Conservation (phyloP, 2,888 invertebrate genomes). For the Melinaea marsaeus region DNA sequence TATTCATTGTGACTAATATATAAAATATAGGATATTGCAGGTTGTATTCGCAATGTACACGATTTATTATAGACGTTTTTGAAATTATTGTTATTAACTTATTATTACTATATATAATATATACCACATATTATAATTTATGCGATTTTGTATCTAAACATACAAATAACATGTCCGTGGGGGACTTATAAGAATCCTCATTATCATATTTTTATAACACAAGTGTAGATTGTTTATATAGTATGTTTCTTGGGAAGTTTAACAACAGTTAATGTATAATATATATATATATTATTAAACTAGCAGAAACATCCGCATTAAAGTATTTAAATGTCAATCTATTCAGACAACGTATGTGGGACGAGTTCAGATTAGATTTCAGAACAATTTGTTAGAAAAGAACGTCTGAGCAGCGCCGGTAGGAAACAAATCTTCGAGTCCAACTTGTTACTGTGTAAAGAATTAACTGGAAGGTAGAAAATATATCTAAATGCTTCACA, state of each 20-base stretch:
- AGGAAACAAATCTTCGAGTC: constrained; percentile 54
- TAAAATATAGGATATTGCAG: constrained; percentile 6
- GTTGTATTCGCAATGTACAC: background rate
- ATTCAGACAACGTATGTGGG: constrained; percentile 18
- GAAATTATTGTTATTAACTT: background rate
- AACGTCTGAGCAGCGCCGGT: constrained; percentile 54
- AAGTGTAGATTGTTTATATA: too few relatives aligned
- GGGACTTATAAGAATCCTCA: too few relatives aligned
- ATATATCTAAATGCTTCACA: too few relatives aligned
- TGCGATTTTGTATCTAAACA: too few relatives aligned
- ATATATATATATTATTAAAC: too few relatives aligned
- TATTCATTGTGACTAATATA: constrained; percentile 35
- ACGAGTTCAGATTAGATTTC: constrained; percentile 24
- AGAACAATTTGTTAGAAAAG: constrained; percentile 43
- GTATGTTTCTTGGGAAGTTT: too few relatives aligned
- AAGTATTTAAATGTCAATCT: constrained; percentile 15
- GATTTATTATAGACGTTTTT: background rate
- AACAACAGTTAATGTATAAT: too few relatives aligned
- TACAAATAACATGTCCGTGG: too few relatives aligned
- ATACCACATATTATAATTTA: too few relatives aligned
- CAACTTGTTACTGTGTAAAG: constrained; percentile 44
- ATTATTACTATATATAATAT: too few relatives aligned
- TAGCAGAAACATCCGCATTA: background rate
- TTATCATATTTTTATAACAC: too few relatives aligned
- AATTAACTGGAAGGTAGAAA: constrained; percentile 26